Base-by-base conservation (phyloP, 1,140 invertebrate species). In the Philotrypesis tridentata region DNA sequence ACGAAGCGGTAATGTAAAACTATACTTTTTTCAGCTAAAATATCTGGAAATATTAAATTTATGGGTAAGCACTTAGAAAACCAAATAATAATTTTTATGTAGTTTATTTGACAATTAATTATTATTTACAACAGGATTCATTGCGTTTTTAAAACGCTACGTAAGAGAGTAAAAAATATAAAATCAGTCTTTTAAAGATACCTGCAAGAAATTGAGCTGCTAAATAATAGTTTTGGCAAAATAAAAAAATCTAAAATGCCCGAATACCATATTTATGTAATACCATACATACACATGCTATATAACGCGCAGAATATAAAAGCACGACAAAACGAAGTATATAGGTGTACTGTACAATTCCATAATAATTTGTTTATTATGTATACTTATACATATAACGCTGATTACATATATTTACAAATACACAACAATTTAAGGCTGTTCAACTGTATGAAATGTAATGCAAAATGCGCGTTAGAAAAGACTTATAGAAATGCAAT, bases 41-140 rank as follows among this genome's bases (percentile, higher is more conserved):
- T n/a, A n/a, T n/a, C n/a, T n/a, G n/a, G n/a, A n/a, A n/a, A n/a
- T n/a, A n/a, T n/a, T n/a, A n/a, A n/a, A n/a, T n/a, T n/a, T n/a
- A n/a, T n/a, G n/a, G n/a, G n/a, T n/a, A n/a, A n/a, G n/a, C n/a
- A n/a, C n/a, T n/a, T n/a, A n/a, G n/a, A n/a, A n/a, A 70, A 70
- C 21, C 25, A 9, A 4, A 37, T 29, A 37, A 33, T 9, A 33
- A 70, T 33, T 37, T 70, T 4, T 37, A 27, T 33, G 21, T 73
- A 40, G 25, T 83, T 83, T 80, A 80, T 83, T 83, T 80, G 71
- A 71, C 17, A 76, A 76, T 75, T 78, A 73, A 72, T 80, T 72
- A 80, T 33, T 84, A 84, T 84, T 80, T 84, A 84, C 81, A 84
- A 60, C 76, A 74, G 37, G 55, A 75, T 78, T 70, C 11, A 17